Evolutionary conservation across 2,888 invertebrate genomes (phyloP).

Genomic region (Amiota minor): DNA sequence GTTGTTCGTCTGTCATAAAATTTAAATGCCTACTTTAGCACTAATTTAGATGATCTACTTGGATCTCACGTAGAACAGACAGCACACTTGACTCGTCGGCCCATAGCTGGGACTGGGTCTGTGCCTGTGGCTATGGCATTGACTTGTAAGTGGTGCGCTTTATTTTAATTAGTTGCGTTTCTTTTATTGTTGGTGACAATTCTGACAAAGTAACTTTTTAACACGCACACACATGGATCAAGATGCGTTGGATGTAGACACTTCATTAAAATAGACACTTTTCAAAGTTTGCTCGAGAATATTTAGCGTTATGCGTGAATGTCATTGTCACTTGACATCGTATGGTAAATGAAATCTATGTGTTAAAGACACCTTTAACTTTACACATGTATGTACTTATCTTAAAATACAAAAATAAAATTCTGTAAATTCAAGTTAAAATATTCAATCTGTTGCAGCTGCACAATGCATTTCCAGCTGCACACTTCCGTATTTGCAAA

Average conservation of each 20-base stretch:
- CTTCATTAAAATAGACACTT: background rate
- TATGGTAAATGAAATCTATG: too few relatives aligned
- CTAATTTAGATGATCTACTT: constrained; percentile 64
- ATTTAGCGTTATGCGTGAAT: background rate
- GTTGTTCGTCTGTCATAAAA: constrained; percentile 59
- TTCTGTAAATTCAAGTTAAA: too few relatives aligned
- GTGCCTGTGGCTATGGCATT: constrained; percentile 1
- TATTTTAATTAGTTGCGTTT: constrained; percentile 43
- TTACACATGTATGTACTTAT: too few relatives aligned
- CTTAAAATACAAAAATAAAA: too few relatives aligned
- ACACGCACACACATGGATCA: constrained; percentile 17
- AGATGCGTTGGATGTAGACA: background rate
- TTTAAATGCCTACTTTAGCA: constrained; percentile 66
- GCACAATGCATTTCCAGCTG: constrained; percentile 25
- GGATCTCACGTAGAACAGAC: constrained; percentile 36
- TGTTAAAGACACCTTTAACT: too few relatives aligned
- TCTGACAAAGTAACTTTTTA: constrained; percentile 27
- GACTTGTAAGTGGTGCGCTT: constrained; percentile 20
- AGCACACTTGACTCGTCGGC: background rate
- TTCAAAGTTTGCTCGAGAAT: too few relatives aligned
- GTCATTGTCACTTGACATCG: constrained; percentile 13
- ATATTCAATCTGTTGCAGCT: background rate
- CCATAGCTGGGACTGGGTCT: constrained; percentile 1
- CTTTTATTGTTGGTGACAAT: background rate
- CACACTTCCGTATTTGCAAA: constrained; percentile 15